Evolutionary conservation across 2,888 invertebrate genomes (phyloP).

Genomic region (Trachelus stipa): DNA sequence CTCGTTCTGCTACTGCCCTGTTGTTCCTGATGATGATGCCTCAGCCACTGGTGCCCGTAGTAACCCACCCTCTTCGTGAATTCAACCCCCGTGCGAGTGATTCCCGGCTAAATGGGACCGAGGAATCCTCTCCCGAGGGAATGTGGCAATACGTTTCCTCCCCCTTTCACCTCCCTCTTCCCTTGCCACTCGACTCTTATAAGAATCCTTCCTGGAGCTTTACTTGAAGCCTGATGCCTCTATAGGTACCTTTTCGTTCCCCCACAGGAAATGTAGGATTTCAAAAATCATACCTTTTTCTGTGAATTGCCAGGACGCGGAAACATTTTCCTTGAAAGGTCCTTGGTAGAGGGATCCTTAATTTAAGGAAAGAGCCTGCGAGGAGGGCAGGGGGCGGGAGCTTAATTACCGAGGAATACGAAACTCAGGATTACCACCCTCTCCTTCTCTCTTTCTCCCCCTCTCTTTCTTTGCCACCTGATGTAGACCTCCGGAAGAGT

Average conservation of each 20-base stretch:
- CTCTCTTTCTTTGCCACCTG: neutral
- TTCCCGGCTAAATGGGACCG: slow-evolving; percentile 17
- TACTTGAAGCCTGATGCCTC: too few species aligned
- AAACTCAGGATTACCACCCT: slow-evolving; percentile 27
- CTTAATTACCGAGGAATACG: neutral
- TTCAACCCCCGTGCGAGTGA: slow-evolving; percentile 1
- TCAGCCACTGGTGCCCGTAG: too few species aligned
- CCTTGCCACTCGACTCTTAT: too few species aligned
- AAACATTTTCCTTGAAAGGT: neutral
- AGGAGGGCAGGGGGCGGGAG: too few species aligned
- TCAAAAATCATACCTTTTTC: slow-evolving; percentile 18
- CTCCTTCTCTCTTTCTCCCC: slow-evolving; percentile 17
- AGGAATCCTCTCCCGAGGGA: slow-evolving; percentile 17
- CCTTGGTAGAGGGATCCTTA: slow-evolving; percentile 13
- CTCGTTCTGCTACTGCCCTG: neutral
- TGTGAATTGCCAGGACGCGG: neutral
- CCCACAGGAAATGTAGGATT: slow-evolving; percentile 22
- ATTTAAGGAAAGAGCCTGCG: neutral
- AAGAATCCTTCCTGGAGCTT: too few species aligned
- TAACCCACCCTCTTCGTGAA: neutral
- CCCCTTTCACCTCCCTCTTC: neutral
- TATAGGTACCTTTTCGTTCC: slow-evolving; percentile 8
- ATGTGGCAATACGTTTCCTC: neutral
- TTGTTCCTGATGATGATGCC: neutral
- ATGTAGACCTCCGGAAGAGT: too few species aligned